Base-by-base conservation (phyloP, 2,113 vertebrate species). In the Terrapene triunguis region DNA sequence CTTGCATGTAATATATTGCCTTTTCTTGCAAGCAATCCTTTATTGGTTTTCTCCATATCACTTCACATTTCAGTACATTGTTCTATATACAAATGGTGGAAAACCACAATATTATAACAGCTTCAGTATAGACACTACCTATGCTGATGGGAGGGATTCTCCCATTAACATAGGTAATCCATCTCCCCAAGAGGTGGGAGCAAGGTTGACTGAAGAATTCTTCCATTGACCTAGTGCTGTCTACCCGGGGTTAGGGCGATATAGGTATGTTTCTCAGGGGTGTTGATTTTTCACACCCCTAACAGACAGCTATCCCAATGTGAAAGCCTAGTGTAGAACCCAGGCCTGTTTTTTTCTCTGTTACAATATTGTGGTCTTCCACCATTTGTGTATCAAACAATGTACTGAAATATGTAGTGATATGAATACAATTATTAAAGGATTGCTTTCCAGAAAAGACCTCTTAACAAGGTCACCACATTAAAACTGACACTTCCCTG, bases 401-500 rank as follows among this genome's bases (percentile, higher is more conserved):
- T 69, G 32, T 87, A 74, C n/a, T 87, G 17, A 88, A 88, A 4
- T n/a, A 83, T 69, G 22, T 53, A 74, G 11, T 27, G 0, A 47
- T 82, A 22, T 14, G 32, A 2, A 53, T 44, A 38, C 72, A 48
- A 9, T 89, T 35, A 32, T 19, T 13, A 80, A 53, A 78, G 11
- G 4, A 74, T 1, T 89, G 17, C 1, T 29, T 74, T 13, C 4
- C 17, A 82, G 89, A 53, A 94, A 88, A 85, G 21, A 27, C 25
- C 21, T 78, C 92, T 78, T 82, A 82, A 89, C 16, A 59, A 95
- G 91, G 48, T 24, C 57, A 86, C 87, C 22, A 90, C 84, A 85
- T 84, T 48, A 72, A 90, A 22, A 17, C 38, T 53, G 55, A 69
- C 4, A 35, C 0, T 85, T 90, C 3, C 29, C 25, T 65, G 3